A percentile compares a stretch with the other conserved stretches of the same genome.
Evolutionary conservation across 2,113 vertebrate species (phyloP).

Genomic region (Mormoops blainvillei): DNA sequence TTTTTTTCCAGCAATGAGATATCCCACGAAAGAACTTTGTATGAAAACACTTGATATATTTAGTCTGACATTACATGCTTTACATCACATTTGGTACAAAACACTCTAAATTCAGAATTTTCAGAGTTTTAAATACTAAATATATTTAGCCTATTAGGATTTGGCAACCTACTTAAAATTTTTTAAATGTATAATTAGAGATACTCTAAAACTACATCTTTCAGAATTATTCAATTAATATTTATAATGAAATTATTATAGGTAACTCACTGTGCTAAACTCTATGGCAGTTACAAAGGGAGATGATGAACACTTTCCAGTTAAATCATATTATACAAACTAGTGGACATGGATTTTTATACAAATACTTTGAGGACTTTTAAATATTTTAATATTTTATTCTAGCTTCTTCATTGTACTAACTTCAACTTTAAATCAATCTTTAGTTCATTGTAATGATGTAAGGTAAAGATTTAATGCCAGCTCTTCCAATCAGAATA

Average conservation of each 20-base stretch:
- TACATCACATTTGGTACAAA: background rate
- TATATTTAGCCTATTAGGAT: background rate
- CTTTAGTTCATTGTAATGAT: background rate
- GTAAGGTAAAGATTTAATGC: background rate
- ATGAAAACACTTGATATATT: background rate
- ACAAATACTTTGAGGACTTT: background rate
- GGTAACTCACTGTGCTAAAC: background rate
- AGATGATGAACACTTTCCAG: background rate
- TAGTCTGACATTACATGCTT: background rate
- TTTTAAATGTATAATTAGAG: background rate
- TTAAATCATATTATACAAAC: background rate
- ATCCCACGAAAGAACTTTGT: background rate
- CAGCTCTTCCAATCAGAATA: background rate
- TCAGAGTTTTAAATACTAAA: background rate
- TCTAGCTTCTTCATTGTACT: background rate
- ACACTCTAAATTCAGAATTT: background rate
- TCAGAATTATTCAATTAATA: background rate
- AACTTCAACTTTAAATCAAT: background rate
- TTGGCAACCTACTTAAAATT: background rate
- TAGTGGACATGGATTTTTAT: background rate
- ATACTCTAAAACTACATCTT: background rate
- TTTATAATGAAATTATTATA: background rate
- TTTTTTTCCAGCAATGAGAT: background rate
- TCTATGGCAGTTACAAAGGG: background rate
- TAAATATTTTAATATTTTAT: background rate